Percentiles rank a stretch among this genome's conserved stretches.
Evolutionary conservation across 2,113 vertebrate genomes (phyloP).

Genomic region (Dinomys branickii): DNA sequence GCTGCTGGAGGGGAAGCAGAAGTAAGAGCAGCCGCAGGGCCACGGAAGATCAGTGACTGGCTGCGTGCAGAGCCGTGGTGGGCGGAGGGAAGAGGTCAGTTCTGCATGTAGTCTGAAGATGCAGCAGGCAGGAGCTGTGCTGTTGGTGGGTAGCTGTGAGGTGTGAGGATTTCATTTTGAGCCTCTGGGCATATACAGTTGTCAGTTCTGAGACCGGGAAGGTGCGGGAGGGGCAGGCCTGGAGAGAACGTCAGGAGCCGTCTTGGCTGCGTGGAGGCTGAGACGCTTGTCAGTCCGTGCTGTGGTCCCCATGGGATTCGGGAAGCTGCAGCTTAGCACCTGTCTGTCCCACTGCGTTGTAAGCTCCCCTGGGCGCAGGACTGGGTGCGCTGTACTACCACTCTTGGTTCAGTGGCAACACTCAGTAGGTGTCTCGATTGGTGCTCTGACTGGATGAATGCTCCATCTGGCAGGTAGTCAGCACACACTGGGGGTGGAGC

Average conservation of each 20-base stretch:
- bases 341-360: neutral
- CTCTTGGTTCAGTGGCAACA: neutral
- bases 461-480: no score
- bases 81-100: neutral
- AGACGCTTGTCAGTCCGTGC: rapidly evolving
- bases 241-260: neutral
- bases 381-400: neutral
- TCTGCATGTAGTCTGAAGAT: neutral
- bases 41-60: neutral
- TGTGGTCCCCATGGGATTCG: rapidly evolving
- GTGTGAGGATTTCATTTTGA: neutral
- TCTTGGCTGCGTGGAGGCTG: rapidly evolving
- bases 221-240: neutral
- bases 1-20: neutral
- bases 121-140: neutral
- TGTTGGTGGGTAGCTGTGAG: neutral
- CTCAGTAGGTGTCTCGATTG: neutral
- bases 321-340: neutral
- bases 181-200: neutral
- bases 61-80: rapidly evolving
- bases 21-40: neutral
- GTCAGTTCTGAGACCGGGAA: neutral
- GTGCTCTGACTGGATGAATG: neutral
- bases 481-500: neutral
- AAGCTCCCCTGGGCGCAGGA: neutral